Conservation (phyloP, 2,888 invertebrate genomes). For the Desoria tigrina region DNA sequence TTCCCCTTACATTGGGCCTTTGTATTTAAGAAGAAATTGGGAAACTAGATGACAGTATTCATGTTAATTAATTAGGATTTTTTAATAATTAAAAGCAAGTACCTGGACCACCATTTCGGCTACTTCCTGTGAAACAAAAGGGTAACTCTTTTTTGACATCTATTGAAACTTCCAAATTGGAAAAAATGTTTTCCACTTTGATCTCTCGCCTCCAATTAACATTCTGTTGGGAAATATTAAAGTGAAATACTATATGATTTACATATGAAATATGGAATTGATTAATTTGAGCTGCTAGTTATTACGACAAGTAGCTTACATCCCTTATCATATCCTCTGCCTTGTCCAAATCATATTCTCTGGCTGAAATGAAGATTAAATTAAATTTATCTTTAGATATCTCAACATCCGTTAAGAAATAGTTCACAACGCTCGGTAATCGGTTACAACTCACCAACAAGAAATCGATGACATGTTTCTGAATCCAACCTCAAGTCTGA, state of each 20-base stretch:
- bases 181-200: neutral
- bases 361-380: neutral
- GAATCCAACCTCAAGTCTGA: constrained; percentile 7
- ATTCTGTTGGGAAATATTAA: neutral
- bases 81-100: too few species aligned
- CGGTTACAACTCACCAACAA: too few species aligned
- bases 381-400: too few species aligned
- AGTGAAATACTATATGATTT: neutral
- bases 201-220: neutral
- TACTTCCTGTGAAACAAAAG: constrained; percentile 7
- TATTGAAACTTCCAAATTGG: neutral
- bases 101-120: too few species aligned
- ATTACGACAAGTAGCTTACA: constrained; percentile 11
- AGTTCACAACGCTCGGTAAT: too few species aligned
- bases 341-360: constrained; percentile 8
- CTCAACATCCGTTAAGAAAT: too few species aligned
- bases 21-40: too few species aligned
- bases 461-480: constrained; percentile 8
- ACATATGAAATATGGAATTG: neutral
- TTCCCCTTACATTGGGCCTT: too few species aligned
- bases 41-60: too few species aligned
- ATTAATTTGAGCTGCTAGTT: neutral
- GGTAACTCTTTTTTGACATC: neutral
- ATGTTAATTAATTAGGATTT: too few species aligned
- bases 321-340: constrained; percentile 12